These are phyloP conservation scores for Pavo muticus DNA, from an alignment of 2,113 vertebrate genomes.

Conservation along the genomic window DNA sequence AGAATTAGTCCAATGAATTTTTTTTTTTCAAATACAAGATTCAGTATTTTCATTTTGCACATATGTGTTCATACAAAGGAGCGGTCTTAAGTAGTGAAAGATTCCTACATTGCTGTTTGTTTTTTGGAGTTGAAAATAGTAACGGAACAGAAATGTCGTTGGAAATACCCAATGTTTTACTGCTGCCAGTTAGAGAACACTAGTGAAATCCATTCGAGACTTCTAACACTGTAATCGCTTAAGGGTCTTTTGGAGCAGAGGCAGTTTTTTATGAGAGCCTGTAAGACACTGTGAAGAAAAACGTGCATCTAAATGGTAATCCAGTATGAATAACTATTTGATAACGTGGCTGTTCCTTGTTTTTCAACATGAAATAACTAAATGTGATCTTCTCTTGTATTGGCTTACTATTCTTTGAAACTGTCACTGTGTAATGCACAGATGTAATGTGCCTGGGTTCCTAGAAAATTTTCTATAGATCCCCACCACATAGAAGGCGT, in stretches of 20 bases:
- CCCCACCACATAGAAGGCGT: neutral
- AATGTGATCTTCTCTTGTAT: accelerated
- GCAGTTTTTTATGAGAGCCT: neutral
- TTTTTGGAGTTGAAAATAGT: neutral
- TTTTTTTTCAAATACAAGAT: neutral
- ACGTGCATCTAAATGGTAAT: neutral
- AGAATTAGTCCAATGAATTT: neutral
- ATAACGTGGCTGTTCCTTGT: neutral
- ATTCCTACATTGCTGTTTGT: neutral
- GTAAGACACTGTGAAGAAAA: neutral
- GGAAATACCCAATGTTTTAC: neutral
- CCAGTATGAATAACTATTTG: neutral
- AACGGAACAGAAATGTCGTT: neutral
- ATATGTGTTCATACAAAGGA: neutral
- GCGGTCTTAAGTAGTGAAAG: neutral
- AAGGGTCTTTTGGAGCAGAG: neutral
- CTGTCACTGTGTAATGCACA: neutral
- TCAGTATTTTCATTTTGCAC: neutral
- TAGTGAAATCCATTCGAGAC: neutral
- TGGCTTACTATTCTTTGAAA: neutral
- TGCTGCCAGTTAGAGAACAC: neutral
- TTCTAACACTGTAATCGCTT: neutral
- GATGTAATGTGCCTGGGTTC: accelerated
- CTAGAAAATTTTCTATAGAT: neutral
- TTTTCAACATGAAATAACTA: neutral